phyloP scores from a whole-genome alignment of 2,888 invertebrate genomes.

The Xestia rhomboidea region DNA sequence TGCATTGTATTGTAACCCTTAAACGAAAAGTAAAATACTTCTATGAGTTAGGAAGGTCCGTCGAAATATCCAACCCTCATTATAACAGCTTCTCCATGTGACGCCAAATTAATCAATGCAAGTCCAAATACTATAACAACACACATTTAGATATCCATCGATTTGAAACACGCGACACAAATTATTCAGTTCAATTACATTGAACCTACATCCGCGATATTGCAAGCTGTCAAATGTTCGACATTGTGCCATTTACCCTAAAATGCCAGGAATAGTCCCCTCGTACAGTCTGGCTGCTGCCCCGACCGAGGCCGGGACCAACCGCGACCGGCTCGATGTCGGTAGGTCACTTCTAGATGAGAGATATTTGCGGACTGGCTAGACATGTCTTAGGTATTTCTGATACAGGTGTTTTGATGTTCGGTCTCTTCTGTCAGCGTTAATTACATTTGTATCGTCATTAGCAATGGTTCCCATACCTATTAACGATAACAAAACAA shows the following conservation, averaged over 20 bases:
- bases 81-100: no score
- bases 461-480: background rate
- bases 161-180: background rate
- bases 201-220: background rate
- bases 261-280: background rate
- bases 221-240: constrained; percentile 9
- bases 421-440: background rate
- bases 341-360: background rate
- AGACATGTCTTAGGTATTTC: background rate
- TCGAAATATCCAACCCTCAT: background rate
- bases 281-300: constrained; percentile 11
- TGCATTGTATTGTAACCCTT: background rate
- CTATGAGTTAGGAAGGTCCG: background rate
- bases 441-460: background rate
- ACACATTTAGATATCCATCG: background rate
- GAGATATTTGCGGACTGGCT: background rate
- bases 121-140: background rate
- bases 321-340: background rate
- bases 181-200: background rate
- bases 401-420: background rate
- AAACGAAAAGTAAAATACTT: background rate
- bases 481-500: background rate
- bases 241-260: background rate
- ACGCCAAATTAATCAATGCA: background rate
- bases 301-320: background rate